A percentile compares a stretch with the other conserved stretches of the same genome.
Conservation (phyloP, 2,797 vertebrate species). For the Bothrops alternatus region DNA sequence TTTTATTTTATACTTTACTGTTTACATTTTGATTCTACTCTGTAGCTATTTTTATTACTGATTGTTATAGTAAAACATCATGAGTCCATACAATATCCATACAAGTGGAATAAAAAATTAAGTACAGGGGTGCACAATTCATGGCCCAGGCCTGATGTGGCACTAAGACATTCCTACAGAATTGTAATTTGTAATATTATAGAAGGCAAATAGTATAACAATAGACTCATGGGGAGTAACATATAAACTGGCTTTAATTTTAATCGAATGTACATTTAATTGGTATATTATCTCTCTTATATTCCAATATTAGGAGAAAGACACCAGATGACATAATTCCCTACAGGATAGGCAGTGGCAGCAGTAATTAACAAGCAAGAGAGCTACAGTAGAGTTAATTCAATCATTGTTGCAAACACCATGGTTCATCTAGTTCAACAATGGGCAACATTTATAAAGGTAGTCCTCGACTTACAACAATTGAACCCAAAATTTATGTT, state of each 20-base stretch:
- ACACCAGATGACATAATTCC: background rate
- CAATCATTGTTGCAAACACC: background rate
- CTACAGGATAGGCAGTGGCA: background rate
- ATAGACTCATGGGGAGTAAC: background rate
- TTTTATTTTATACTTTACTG: background rate
- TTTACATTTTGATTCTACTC: background rate
- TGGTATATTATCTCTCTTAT: background rate
- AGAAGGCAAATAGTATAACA: background rate
- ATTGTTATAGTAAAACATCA: background rate
- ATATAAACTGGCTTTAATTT: background rate
- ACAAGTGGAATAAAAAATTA: background rate
- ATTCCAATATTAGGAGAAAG: background rate
- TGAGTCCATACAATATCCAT: background rate
- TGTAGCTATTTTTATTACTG: background rate
- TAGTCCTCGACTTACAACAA: too few species aligned
- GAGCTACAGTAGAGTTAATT: background rate
- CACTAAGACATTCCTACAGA: background rate
- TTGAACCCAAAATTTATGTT: background rate
- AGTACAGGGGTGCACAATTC: background rate
- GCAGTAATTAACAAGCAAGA: background rate
- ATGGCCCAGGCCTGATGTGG: background rate
- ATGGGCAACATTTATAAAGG: background rate
- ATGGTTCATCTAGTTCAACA: background rate
- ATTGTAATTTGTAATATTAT: background rate
- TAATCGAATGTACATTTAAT: background rate